Percentiles rank a stretch among this genome's conserved stretches.
Conservation (phyloP, 2,113 vertebrate genomes). For the Cottus gobio region DNA sequence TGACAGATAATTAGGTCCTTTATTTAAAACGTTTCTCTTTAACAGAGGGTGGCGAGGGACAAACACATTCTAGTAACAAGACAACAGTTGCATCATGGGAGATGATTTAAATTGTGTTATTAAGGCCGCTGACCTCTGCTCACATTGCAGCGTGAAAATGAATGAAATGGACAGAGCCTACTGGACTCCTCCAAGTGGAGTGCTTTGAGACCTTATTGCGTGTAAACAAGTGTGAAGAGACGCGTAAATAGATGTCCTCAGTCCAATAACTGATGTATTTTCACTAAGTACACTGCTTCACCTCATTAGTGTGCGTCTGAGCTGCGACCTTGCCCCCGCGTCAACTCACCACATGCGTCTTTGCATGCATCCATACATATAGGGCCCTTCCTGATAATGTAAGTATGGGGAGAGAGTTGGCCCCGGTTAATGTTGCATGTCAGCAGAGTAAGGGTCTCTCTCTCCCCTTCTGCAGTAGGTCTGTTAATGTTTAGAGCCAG, state of each 20-base stretch:
- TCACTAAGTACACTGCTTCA: slow-evolving; percentile 58
- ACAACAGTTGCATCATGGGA: slow-evolving; percentile 28
- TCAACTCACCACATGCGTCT: slow-evolving; percentile 24
- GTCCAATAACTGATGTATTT: slow-evolving; percentile 51
- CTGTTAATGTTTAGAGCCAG: slow-evolving; percentile 86
- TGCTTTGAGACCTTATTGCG: slow-evolving; percentile 52
- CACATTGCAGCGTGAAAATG: slow-evolving; percentile 21
- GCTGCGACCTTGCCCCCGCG: slow-evolving; percentile 43
- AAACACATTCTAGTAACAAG: slow-evolving; percentile 29
- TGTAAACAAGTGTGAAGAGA: slow-evolving; percentile 59
- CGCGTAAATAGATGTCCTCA: slow-evolving; percentile 55
- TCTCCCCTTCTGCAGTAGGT: slow-evolving; percentile 74
- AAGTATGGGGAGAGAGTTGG: slow-evolving; percentile 59
- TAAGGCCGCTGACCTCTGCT: slow-evolving; percentile 46
- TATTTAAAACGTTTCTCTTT: slow-evolving; percentile 45
- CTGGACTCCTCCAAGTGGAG: slow-evolving; percentile 41
- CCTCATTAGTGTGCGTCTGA: slow-evolving; percentile 57
- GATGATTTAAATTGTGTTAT: slow-evolving; percentile 26
- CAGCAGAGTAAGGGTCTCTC: slow-evolving; percentile 74
- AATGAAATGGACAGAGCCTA: slow-evolving; percentile 27
- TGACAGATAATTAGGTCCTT: slow-evolving; percentile 61
- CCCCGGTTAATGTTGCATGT: slow-evolving; percentile 77
- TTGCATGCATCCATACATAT: slow-evolving; percentile 49
- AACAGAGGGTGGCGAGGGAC: slow-evolving; percentile 9
- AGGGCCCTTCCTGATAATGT: slow-evolving; percentile 57